Conservation (phyloP, 2,888 invertebrate genomes). For the Melieria omissa region DNA sequence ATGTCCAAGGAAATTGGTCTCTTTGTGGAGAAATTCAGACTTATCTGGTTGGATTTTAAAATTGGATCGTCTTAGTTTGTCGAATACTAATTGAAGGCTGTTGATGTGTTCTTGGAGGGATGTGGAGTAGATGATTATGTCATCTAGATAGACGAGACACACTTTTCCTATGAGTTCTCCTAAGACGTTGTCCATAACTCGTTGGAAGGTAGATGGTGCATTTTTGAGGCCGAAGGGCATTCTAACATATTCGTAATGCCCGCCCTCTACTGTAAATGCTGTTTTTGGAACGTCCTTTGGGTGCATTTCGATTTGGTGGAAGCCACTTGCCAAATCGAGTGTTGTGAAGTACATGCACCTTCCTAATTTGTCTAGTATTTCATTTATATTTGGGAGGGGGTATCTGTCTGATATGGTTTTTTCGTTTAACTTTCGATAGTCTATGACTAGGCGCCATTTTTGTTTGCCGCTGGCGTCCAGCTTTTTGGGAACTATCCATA, state of each 20-base stretch:
- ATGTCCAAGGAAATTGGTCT: not conserved
- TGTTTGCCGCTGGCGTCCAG: too few relatives aligned
- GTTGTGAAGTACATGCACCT: not conserved
- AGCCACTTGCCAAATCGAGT: not conserved
- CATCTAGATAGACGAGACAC: conserved; percentile 32
- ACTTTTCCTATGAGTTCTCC: conserved; percentile 21
- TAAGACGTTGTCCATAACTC: conserved; percentile 28
- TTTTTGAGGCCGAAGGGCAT: conserved; percentile 16
- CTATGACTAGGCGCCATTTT: not conserved
- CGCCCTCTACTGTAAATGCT: not conserved
- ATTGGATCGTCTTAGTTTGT: conserved; percentile 14
- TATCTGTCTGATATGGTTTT: not conserved
- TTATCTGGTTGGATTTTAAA: conserved; percentile 34
- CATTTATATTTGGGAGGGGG: not conserved
- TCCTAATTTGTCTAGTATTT: conserved; percentile 1
- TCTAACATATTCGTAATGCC: not conserved
- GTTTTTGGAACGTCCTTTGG: not conserved
- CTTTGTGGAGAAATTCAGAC: conserved; percentile 12
- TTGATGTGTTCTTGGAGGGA: conserved; percentile 31
- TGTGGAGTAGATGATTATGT: conserved; percentile 31
- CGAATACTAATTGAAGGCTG: conserved; percentile 25
- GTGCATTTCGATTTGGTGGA: not conserved
- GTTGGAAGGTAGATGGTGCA: conserved; percentile 21
- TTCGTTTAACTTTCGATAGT: conserved; percentile 12
- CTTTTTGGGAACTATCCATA: too few relatives aligned